Percentiles rank a stretch among this genome's conserved stretches.
phyloP scores from a whole-genome alignment of 2,797 vertebrate species.

The Tokudaia muenninki region DNA sequence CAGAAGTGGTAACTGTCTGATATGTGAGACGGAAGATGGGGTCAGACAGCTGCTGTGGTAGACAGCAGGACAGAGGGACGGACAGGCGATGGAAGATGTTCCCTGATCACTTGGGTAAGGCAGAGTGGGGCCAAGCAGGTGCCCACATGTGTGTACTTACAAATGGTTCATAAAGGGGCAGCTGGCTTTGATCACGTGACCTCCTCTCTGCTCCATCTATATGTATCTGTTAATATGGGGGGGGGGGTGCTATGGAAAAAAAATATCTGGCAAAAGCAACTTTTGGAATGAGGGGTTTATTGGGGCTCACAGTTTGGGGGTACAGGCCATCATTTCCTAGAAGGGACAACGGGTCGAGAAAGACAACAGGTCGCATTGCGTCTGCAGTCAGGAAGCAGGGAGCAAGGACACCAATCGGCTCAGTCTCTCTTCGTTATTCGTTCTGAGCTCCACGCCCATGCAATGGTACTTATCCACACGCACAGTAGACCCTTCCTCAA shows the following conservation, averaged over 20 bases:
- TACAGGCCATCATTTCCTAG: too few species aligned
- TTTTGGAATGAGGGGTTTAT: background rate
- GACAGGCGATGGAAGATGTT: background rate
- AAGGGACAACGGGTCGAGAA: background rate
- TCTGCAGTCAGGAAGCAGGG: background rate
- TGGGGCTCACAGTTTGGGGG: background rate
- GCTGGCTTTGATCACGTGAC: fast-evolving
- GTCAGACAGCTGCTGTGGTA: background rate
- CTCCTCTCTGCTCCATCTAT: background rate
- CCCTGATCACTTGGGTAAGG: background rate
- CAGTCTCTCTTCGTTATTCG: background rate
- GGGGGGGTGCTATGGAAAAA: background rate
- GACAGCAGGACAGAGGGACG: background rate
- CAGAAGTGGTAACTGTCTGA: background rate
- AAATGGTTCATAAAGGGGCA: too few species aligned
- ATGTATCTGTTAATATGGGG: background rate
- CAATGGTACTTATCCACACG: background rate
- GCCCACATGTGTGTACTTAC: background rate
- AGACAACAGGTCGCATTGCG: too few species aligned
- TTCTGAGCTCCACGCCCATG: background rate
- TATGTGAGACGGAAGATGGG: background rate
- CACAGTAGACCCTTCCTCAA: background rate
- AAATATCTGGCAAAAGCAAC: background rate
- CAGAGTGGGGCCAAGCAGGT: background rate
- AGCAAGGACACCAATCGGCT: background rate